Evolutionary conservation across 2,797 vertebrate genomes (phyloP).

Genomic region (Rousettus madagascariensis): DNA sequence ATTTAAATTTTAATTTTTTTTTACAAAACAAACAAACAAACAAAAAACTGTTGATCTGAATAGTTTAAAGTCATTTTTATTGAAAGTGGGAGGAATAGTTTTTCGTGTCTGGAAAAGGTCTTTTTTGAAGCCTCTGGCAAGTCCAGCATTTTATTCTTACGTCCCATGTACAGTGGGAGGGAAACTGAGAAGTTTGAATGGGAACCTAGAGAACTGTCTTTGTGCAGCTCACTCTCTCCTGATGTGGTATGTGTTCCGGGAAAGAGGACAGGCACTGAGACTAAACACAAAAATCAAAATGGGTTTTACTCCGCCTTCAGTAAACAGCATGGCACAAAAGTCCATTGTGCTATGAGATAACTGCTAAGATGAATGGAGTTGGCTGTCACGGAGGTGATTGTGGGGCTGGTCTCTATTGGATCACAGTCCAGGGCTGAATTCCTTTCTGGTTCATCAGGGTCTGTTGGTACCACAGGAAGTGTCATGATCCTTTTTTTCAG

Average conservation of each 20-base stretch:
- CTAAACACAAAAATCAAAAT: constrained; percentile 84
- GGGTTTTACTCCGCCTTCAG: constrained; percentile 85
- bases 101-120: constrained; percentile 56
- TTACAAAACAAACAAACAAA: background rate
- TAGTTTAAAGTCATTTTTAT: constrained; percentile 10
- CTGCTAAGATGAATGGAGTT: constrained; percentile 86
- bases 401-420: constrained; percentile 89
- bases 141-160: constrained; percentile 70
- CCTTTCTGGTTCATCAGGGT: constrained; percentile 99
- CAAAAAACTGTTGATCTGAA: background rate
- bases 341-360: constrained; percentile 89
- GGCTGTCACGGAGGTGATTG: constrained; percentile 90
- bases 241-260: constrained; percentile 76
- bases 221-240: constrained; percentile 80
- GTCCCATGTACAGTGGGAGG: constrained; percentile 70
- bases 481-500: constrained; percentile 98
- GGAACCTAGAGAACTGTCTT: constrained; percentile 64
- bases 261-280: constrained; percentile 81
- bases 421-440: constrained; percentile 91
- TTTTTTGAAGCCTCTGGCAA: constrained; percentile 62
- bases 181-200: constrained; percentile 60
- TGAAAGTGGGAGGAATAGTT: background rate
- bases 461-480: constrained; percentile 99
- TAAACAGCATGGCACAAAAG: constrained; percentile 88
- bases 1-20: background rate